A percentile compares a stretch with the other conserved stretches of the same genome.
phyloP scores from a whole-genome alignment of 2,888 invertebrate genomes.

The Melinopterus prodromus region DNA sequence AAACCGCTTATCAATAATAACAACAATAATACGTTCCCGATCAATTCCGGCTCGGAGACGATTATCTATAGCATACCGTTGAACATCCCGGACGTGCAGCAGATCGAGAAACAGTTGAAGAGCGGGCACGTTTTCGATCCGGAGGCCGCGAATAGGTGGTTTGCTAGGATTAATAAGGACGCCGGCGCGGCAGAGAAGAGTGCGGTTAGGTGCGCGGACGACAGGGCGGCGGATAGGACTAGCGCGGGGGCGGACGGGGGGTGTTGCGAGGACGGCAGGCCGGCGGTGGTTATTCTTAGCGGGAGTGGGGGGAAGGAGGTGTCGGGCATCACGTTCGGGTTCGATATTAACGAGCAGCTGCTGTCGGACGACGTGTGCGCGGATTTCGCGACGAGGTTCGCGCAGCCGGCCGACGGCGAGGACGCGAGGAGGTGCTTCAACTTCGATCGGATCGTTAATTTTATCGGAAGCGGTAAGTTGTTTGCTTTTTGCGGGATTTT shows the following conservation, averaged over 20 bases:
- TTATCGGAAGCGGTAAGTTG: conserved; percentile 69
- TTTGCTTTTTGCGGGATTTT: conserved; percentile 6
- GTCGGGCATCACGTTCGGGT: conserved; percentile 81
- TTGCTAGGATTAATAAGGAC: conserved; percentile 43
- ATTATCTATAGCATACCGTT: conserved; percentile 52
- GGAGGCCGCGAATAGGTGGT: not conserved
- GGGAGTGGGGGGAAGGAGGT: conserved; percentile 67
- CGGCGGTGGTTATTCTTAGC: conserved; percentile 78
- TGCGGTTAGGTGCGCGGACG: not conserved
- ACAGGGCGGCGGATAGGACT: conserved; percentile 27
- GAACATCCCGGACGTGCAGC: conserved; percentile 61
- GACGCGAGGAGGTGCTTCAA: conserved; percentile 61
- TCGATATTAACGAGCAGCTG: conserved; percentile 79
- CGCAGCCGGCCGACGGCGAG: conserved; percentile 55
- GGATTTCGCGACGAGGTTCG: conserved; percentile 60
- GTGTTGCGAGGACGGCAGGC: conserved; percentile 57
- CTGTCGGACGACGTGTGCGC: conserved; percentile 63
- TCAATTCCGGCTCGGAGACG: not conserved
- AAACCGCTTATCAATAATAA: conserved; percentile 20
- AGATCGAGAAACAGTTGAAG: conserved; percentile 63
- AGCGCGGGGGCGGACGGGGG: conserved; percentile 46
- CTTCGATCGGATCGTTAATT: conserved; percentile 70
- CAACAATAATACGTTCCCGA: conserved; percentile 9
- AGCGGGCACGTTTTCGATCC: conserved; percentile 39
- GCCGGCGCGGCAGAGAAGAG: not conserved